Evolutionary conservation across 2,113 vertebrate genomes (phyloP).

Genomic region (Heptranchias perlo): DNA sequence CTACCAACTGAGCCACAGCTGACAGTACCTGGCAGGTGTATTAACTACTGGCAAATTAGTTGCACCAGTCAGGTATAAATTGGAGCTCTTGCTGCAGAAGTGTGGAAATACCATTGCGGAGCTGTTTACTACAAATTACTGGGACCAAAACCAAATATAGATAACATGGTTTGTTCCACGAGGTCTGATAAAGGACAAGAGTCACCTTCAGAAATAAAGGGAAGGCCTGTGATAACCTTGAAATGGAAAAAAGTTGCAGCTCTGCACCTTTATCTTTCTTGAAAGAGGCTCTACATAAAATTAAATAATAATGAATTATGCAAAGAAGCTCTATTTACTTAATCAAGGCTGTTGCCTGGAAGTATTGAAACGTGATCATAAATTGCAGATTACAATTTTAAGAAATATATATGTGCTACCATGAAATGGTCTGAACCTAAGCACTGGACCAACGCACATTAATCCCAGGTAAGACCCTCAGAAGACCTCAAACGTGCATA

Average conservation of each 20-base stretch:
- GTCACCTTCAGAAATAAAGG: conserved; percentile 25
- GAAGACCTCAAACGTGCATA: not conserved
- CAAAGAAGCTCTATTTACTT: too few species aligned
- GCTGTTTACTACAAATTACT: not conserved
- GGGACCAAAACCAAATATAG: not conserved
- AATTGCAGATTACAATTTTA: too few species aligned
- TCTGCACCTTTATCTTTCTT: not conserved
- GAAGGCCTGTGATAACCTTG: not conserved
- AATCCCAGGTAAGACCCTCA: too few species aligned
- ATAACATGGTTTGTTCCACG: not conserved
- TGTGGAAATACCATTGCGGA: not conserved
- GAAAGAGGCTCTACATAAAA: too few species aligned
- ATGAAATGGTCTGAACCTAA: too few species aligned
- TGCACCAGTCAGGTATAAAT: too few species aligned
- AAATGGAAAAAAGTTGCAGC: not conserved
- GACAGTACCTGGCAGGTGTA: not conserved
- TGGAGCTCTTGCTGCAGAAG: not conserved
- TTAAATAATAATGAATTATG: conserved; percentile 15
- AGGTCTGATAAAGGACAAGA: not conserved
- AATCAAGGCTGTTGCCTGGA: too few species aligned
- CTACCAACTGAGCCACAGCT: too few species aligned
- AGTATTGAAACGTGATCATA: too few species aligned
- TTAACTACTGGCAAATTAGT: not conserved
- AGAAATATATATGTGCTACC: too few species aligned
- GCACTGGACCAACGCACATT: too few species aligned